These are phyloP conservation scores for Eptatretus atami DNA, from an alignment of 2,797 vertebrate species.

Conservation along the genomic window DNA sequence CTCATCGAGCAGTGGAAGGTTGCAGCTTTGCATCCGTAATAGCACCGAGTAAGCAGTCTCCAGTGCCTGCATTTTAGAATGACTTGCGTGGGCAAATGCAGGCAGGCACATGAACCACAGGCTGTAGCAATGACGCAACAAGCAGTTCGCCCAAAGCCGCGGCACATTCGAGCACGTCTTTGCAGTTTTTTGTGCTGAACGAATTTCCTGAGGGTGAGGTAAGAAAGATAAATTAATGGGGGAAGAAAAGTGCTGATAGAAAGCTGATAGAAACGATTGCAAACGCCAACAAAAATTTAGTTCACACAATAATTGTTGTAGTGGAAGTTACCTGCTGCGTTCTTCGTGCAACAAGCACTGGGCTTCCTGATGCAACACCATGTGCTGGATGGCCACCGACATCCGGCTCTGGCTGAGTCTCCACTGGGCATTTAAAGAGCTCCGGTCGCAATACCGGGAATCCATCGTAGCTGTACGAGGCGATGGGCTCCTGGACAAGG, in stretches of 20 bases:
- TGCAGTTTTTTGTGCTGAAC: conserved; percentile 64
- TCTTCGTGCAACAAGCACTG: conserved; percentile 68
- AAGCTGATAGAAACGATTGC: too few relatives aligned
- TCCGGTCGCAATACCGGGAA: conserved; percentile 59
- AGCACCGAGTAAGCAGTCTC: conserved; percentile 66
- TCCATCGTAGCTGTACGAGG: conserved; percentile 40
- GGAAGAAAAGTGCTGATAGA: too few relatives aligned
- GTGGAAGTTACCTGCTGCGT: conserved; percentile 53
- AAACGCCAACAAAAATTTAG: too few relatives aligned
- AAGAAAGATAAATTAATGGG: too few relatives aligned
- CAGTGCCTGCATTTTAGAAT: conserved; percentile 72
- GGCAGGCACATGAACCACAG: conserved; percentile 97
- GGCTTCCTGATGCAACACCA: conserved; percentile 20
- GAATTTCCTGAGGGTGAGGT: conserved; percentile 39
- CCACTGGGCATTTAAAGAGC: conserved; percentile 36
- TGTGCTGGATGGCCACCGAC: conserved; percentile 26
- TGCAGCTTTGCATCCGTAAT: conserved; percentile 71
- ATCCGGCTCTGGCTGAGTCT: neutral
- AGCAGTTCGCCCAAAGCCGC: conserved; percentile 93
- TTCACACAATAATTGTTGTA: too few relatives aligned
- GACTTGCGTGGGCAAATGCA: conserved; percentile 47
- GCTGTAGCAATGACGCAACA: conserved; percentile 66
- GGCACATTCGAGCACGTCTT: conserved; percentile 70
- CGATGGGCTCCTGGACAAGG: conserved; percentile 7
- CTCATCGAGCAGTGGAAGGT: conserved; percentile 79